Evolutionary conservation across 2,797 vertebrate species (phyloP).

Genomic region (Triplophysa yarkandensis): DNA sequence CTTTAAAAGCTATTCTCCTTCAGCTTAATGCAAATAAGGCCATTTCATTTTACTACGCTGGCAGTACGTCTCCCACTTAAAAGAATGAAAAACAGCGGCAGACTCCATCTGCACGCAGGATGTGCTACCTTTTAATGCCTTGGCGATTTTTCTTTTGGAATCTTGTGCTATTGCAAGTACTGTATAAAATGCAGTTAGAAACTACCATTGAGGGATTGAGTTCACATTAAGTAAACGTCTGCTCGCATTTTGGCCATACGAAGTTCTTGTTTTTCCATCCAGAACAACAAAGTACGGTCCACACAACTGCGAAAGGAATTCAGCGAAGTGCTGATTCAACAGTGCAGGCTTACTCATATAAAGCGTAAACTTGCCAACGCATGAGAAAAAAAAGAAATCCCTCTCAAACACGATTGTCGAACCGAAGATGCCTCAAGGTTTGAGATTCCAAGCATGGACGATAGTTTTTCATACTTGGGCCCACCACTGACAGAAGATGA

Average conservation of each 20-base stretch:
- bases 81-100: constrained; percentile 35
- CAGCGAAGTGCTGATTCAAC: constrained; percentile 74
- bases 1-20: constrained; percentile 60
- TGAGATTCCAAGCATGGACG: constrained; percentile 6
- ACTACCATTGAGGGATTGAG: constrained; percentile 52
- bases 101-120: constrained; percentile 42
- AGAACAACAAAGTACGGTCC: constrained; percentile 61
- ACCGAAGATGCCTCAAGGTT: constrained; percentile 37
- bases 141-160: constrained; percentile 49
- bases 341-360: constrained; percentile 62
- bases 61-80: constrained; percentile 39
- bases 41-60: constrained; percentile 61
- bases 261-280: constrained; percentile 62
- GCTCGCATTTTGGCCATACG: constrained; percentile 60
- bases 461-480: neutral
- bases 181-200: constrained; percentile 53
- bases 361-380: constrained; percentile 61
- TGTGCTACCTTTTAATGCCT: constrained; percentile 43
- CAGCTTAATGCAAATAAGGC: constrained; percentile 61
- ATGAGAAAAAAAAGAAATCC: constrained; percentile 53
- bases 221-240: constrained; percentile 64
- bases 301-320: constrained; percentile 64
- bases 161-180: constrained; percentile 52
- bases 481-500: constrained; percentile 25
- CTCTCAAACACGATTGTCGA: constrained; percentile 57